Evolutionary conservation across 1,140 invertebrate genomes (phyloP).

Genomic region (Fopius arisanus): DNA sequence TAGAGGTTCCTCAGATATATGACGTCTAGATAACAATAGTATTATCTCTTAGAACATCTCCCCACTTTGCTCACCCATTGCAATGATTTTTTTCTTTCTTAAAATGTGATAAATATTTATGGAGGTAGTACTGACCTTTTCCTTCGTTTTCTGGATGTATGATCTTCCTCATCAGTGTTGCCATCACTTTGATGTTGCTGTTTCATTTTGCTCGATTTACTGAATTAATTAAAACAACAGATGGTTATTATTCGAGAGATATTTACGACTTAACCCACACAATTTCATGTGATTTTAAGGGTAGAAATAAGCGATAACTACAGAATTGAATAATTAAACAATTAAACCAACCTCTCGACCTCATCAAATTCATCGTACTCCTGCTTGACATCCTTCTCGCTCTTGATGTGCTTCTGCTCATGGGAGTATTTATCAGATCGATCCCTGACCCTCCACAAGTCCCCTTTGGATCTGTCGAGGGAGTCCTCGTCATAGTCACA

Average conservation of each 20-base stretch:
- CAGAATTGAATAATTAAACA: slow-evolving; percentile 8
- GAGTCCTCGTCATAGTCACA: slow-evolving; percentile 57
- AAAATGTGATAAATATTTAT: not conserved
- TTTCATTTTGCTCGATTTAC: slow-evolving; percentile 51
- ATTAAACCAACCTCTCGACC: slow-evolving; percentile 53
- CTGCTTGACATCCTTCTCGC: slow-evolving; percentile 52
- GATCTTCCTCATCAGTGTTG: slow-evolving; percentile 58
- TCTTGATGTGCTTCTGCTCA: slow-evolving; percentile 50
- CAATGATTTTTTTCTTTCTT: not conserved
- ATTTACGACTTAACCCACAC: too few species aligned
- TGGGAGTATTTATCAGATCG: not conserved
- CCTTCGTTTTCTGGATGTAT: slow-evolving; percentile 49
- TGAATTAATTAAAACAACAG: not conserved
- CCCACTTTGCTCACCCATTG: too few species aligned
- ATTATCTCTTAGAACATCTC: too few species aligned
- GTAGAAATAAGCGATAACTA: too few species aligned
- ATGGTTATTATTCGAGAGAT: too few species aligned
- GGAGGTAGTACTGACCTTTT: slow-evolving; percentile 47
- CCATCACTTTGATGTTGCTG: slow-evolving; percentile 53
- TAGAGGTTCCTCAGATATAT: slow-evolving; percentile 29
- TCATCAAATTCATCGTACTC: slow-evolving; percentile 58
- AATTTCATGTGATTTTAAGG: too few species aligned
- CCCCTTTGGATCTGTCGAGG: slow-evolving; percentile 47
- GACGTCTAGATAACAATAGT: not conserved
- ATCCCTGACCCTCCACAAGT: slow-evolving; percentile 24